Percentiles rank a stretch among this genome's conserved stretches.
These are phyloP conservation scores for Oncorhynchus nerka DNA, from an alignment of 2,113 vertebrate species.

Conservation along the genomic window DNA sequence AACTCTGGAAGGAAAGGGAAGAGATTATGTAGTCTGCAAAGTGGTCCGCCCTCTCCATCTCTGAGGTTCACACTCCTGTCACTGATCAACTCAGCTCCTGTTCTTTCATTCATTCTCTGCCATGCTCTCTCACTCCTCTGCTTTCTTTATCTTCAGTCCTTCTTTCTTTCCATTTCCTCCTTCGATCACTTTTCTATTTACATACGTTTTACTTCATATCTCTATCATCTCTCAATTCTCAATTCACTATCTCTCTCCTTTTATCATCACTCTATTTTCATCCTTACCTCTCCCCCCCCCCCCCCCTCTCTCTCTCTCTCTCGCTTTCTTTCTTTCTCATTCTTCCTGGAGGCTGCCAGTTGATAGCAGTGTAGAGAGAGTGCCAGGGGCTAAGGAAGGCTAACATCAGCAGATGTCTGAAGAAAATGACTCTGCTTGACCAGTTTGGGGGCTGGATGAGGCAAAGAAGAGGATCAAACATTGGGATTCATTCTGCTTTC, in stretches of 20 bases:
- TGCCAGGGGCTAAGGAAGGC: neutral
- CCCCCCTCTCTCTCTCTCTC: too few species aligned
- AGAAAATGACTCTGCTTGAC: neutral
- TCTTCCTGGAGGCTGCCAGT: neutral
- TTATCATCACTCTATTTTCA: neutral
- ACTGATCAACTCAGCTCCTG: conserved; percentile 7
- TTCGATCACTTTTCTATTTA: neutral
- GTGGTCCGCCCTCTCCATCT: conserved; percentile 25
- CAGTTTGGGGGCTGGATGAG: neutral
- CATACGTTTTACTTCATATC: neutral
- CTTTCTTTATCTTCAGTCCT: neutral
- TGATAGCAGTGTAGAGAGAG: neutral
- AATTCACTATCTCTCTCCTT: neutral
- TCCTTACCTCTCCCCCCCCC: neutral
- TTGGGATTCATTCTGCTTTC: neutral
- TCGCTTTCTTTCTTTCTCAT: neutral
- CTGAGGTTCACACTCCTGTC: conserved; percentile 20
- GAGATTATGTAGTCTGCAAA: conserved; percentile 21
- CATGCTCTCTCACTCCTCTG: neutral
- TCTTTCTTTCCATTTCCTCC: neutral
- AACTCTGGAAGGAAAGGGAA: conserved; percentile 26
- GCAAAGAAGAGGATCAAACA: neutral
- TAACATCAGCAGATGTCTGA: conserved; percentile 18
- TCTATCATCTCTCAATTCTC: neutral
- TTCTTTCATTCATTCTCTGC: conserved; percentile 5